These are phyloP conservation scores for Paradoxurus hermaphroditus DNA, from an alignment of 2,113 vertebrate genomes.

Conservation along the genomic window DNA sequence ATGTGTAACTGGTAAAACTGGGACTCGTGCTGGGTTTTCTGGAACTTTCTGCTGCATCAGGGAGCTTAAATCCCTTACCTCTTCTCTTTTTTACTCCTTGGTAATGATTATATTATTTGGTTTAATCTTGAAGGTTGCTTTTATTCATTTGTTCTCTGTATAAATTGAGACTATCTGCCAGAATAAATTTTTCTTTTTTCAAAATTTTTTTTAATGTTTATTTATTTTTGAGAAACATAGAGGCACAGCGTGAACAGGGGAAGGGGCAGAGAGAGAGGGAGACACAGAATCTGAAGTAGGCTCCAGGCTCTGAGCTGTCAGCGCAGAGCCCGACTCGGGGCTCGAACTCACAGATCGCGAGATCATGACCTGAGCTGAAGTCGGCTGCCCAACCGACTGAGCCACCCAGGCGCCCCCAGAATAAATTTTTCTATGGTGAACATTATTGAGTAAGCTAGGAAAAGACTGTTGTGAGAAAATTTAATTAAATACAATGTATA, in stretches of 20 bases:
- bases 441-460: constrained; percentile 15
- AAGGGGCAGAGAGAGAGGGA: too few relatives aligned
- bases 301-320: too few relatives aligned
- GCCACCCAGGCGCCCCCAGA: too few relatives aligned
- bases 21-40: not conserved
- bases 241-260: too few relatives aligned
- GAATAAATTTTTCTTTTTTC: constrained; percentile 19
- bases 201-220: too few relatives aligned
- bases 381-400: too few relatives aligned
- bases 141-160: not conserved
- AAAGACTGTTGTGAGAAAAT: not conserved
- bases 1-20: not conserved
- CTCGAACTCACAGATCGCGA: too few relatives aligned
- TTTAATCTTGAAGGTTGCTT: not conserved
- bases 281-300: too few relatives aligned
- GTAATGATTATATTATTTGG: not conserved
- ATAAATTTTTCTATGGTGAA: constrained; percentile 7
- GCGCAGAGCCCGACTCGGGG: too few relatives aligned
- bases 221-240: too few relatives aligned
- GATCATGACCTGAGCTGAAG: too few relatives aligned
- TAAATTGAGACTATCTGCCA: not conserved
- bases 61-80: not conserved
- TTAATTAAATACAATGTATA: not conserved
- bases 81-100: not conserved
- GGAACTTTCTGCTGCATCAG: not conserved